Evolutionary conservation across 1,140 invertebrate species (phyloP), one percentile per base, ranked within the genome.

Genomic region (Magallana gigas): DNA sequence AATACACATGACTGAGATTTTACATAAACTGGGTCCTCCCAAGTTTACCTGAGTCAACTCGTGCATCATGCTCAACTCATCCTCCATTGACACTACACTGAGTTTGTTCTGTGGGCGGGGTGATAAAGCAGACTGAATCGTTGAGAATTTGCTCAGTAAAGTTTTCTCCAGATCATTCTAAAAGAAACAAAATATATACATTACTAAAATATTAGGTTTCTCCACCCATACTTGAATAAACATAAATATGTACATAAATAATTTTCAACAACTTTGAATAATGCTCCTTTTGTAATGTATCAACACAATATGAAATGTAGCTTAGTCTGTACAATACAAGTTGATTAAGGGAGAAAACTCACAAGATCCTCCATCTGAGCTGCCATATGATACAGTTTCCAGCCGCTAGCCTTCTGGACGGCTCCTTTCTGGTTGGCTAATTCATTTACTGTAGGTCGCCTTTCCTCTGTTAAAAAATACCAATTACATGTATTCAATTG

Each of bases 281-380:
- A 48, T 5, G 36, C 36, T 48, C 36, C 5, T 48, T 48, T 48
- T 48, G 5, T 48, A 2, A 48, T 4, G 36, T 48, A 48, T 48
- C 36, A 5, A 48, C 36, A 48, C 36, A 48, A 48, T 48, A 48
- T 5, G 5, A 5, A 48, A 5, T 48, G 36, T 48, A 48, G 36
- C 36, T 48, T 48, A 48, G 36, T 48, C 36, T 48, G 36, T 48
- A 48, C 36, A 48, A 48, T 4, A 48, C 36, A 48, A 48, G 36
- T 5, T 48, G 36, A 48, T 48, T 48, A 48, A 48, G 36, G 36
- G 36, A 48, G 36, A 5, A 83, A 87, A 93, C 95, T 95, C 94
- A 98, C 98, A 95, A 99, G 94, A 95, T 98, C 97, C 92, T 99
- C 98, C 96, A 99, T 97, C 96, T 99, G 98, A 56, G 98, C 96